phyloP scores from a whole-genome alignment of 2,797 vertebrate genomes.

The Diplodus sargus region DNA sequence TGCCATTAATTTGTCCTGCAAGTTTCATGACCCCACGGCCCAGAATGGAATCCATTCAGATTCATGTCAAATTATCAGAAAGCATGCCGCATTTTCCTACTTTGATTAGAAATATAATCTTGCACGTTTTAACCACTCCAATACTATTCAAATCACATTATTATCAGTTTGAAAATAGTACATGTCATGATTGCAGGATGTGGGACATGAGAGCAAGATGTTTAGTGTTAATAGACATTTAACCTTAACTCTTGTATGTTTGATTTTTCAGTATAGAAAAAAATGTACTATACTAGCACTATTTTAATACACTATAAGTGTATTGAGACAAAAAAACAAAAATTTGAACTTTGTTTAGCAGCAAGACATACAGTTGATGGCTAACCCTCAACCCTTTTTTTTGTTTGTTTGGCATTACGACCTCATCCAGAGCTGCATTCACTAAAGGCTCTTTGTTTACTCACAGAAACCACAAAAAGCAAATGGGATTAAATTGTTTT shows the following conservation, averaged over 20 bases:
- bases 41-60: slow-evolving; percentile 3
- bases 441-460: slow-evolving; percentile 16
- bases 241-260: too few species aligned
- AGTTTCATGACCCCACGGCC: slow-evolving; percentile 9
- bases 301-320: too few species aligned
- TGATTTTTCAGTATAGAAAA: too few species aligned
- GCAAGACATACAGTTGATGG: not conserved
- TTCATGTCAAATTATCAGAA: slow-evolving; percentile 1
- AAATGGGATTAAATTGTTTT: slow-evolving; percentile 4
- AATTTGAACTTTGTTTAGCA: not conserved
- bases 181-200: not conserved
- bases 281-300: too few species aligned
- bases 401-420: not conserved
- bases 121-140: not conserved
- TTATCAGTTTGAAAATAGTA: not conserved
- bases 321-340: not conserved
- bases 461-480: slow-evolving; percentile 27
- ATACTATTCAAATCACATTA: not conserved
- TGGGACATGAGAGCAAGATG: too few species aligned
- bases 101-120: not conserved
- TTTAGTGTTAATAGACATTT: not conserved
- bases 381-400: too few species aligned
- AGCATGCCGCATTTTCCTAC: not conserved
- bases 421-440: slow-evolving; percentile 1
- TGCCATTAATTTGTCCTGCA: slow-evolving; percentile 27